Evolutionary conservation across 2,888 invertebrate genomes (phyloP).

Genomic region (Scaptomyza reducta): DNA sequence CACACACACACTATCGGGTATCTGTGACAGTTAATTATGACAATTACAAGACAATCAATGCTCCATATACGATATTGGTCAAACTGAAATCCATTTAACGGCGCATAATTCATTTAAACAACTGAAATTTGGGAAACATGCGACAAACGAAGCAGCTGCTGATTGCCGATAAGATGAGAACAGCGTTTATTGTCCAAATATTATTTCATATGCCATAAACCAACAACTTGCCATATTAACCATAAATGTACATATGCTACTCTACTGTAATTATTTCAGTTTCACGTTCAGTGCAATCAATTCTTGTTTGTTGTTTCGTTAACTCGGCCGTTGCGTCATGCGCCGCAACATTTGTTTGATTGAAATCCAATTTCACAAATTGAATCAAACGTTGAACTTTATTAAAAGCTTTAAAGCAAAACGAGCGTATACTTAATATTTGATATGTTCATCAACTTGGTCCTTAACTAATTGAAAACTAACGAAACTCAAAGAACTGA

Average conservation of each 20-base stretch:
- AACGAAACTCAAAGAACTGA: no score
- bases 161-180: constrained; percentile 36
- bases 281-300: not conserved
- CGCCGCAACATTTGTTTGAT: no score
- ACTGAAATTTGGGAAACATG: constrained; percentile 10
- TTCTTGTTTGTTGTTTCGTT: not conserved
- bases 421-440: no score
- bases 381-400: no score
- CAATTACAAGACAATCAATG: constrained; percentile 62
- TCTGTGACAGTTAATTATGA: constrained; percentile 50
- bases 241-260: not conserved
- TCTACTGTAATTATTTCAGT: not conserved
- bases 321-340: constrained; percentile 1
- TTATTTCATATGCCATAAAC: not conserved
- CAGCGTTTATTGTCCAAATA: constrained; percentile 12
- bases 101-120: constrained; percentile 54
- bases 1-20: not conserved
- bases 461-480: no score
- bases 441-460: no score
- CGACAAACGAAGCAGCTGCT: constrained; percentile 14
- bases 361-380: no score
- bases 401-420: no score
- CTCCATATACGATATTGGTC: constrained; percentile 44
- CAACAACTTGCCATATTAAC: not conserved
- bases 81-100: constrained; percentile 52